These are phyloP conservation scores for Sarcophaga caerulescens DNA, from an alignment of 2,888 invertebrate genomes.

Conservation along the genomic window DNA sequence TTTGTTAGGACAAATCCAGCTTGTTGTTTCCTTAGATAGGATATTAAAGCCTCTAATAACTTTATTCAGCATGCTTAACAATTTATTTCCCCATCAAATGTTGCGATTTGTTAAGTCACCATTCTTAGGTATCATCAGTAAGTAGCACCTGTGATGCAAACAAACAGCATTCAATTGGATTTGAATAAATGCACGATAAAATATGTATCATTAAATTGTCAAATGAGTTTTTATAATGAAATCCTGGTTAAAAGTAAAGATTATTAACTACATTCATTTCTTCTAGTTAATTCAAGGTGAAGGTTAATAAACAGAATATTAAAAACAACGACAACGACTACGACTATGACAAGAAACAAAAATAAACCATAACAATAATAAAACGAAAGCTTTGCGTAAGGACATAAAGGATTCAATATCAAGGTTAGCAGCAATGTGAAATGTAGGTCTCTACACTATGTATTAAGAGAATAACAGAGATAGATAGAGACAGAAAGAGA, in stretches of 20 bases:
- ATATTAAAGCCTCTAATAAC: too few relatives aligned
- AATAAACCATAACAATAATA: slow-evolving; percentile 10
- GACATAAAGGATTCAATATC: slow-evolving; percentile 66
- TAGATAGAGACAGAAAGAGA: slow-evolving; percentile 17
- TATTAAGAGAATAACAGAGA: background rate
- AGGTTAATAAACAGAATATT: slow-evolving; percentile 59
- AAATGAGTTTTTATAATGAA: slow-evolving; percentile 19
- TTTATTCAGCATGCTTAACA: too few relatives aligned
- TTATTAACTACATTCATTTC: slow-evolving; percentile 46
- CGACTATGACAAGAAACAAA: slow-evolving; percentile 27
- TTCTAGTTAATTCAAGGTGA: slow-evolving; percentile 55
- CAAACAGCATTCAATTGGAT: too few relatives aligned
- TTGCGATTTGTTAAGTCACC: too few relatives aligned
- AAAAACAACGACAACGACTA: background rate
- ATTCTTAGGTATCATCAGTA: too few relatives aligned
- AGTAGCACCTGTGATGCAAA: too few relatives aligned
- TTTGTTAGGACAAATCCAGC: too few relatives aligned
- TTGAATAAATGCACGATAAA: too few relatives aligned
- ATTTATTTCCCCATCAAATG: too few relatives aligned
- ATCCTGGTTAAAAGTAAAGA: slow-evolving; percentile 39
- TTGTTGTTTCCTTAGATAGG: too few relatives aligned
- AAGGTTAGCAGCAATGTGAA: slow-evolving; percentile 60
- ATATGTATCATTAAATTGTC: background rate
- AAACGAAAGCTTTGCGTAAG: slow-evolving; percentile 49
- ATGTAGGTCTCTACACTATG: slow-evolving; percentile 36